A percentile compares a stretch with the other conserved stretches of the same genome.
Evolutionary conservation across 2,888 invertebrate genomes (phyloP).

Genomic region (Idaea biselata): DNA sequence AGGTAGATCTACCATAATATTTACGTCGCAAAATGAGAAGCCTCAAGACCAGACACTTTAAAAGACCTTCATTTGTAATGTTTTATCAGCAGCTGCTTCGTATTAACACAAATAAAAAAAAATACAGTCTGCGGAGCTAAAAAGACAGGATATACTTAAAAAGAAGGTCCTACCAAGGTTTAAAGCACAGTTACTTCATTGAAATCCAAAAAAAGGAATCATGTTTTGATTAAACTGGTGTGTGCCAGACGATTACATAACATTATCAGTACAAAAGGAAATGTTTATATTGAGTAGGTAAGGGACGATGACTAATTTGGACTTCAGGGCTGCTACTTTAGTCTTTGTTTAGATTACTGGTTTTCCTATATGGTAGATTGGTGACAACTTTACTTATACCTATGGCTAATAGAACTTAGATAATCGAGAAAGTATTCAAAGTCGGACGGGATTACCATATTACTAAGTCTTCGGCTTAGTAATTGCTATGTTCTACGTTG

Average conservation of each 20-base stretch:
- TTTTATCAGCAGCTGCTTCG: too few species aligned
- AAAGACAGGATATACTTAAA: neutral
- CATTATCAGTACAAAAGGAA: neutral
- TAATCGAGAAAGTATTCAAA: neutral
- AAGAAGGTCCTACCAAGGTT: neutral
- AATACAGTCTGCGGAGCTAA: neutral
- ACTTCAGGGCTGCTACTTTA: neutral
- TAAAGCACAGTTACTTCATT: neutral
- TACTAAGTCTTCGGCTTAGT: neutral
- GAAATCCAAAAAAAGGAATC: neutral
- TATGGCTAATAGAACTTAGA: neutral
- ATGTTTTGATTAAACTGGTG: neutral
- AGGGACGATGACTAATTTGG: neutral
- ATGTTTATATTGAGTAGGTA: neutral
- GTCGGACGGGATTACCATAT: neutral
- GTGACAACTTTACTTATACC: neutral
- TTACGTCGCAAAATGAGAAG: neutral
- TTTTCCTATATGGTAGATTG: neutral
- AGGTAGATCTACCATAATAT: neutral
- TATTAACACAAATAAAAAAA: neutral
- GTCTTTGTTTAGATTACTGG: neutral
- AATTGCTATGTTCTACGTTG: neutral
- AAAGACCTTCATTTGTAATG: too few species aligned
- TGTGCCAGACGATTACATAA: neutral
- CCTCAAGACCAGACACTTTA: neutral